Evolutionary conservation across 2,113 vertebrate species (phyloP), one percentile per base, ranked within the genome.

Genomic region (Haemorhous mexicanus): DNA sequence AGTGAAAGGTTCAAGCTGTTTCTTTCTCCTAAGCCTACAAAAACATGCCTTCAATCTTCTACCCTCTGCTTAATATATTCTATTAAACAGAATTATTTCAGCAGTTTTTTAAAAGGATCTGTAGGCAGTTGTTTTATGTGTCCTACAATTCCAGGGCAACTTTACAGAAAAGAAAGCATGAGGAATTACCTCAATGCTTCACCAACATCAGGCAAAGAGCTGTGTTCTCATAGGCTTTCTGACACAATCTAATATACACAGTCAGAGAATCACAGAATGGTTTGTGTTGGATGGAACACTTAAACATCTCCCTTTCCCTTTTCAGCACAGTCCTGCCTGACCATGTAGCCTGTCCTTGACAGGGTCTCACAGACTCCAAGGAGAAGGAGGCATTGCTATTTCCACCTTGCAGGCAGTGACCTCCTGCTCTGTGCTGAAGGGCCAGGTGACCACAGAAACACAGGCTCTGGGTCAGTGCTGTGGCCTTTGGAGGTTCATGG

Each of bases 331-430:
- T 33, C 24, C 32, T 50, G 24, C 22, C 58, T 43, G 33, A 24
- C 16, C 18, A 35, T 3, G 8, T 26, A 55, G 24, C 6, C 9
- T 49, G 9, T 69, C 35, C 21, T 22, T 0, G 2, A 46, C 28
- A 41, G 17, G 16, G 35, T 46, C 21, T 69, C 21, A 9, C 35
- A 59, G 76, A 15, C 9, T 24, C 22, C 8, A 16, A 41, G 55
- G 35, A 64, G 33, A 37, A 76, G 28, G 9, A 33, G 33, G 3
- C 16, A 22, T 14, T 73, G 15, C 14, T 53, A 14, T 74, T 63
- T 74, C 28, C 39, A 55, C 4, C 6, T 33, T 0, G 0, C 19
- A n/a, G 27, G 16, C 47, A 53, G 23, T 8, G 41, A 16, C 19
- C 24, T 67, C 33, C 19, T 41, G 27, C 66, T 49, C 66, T 47